Evolutionary conservation across 2,888 invertebrate genomes (phyloP).

Genomic region (Agrochola litura): DNA sequence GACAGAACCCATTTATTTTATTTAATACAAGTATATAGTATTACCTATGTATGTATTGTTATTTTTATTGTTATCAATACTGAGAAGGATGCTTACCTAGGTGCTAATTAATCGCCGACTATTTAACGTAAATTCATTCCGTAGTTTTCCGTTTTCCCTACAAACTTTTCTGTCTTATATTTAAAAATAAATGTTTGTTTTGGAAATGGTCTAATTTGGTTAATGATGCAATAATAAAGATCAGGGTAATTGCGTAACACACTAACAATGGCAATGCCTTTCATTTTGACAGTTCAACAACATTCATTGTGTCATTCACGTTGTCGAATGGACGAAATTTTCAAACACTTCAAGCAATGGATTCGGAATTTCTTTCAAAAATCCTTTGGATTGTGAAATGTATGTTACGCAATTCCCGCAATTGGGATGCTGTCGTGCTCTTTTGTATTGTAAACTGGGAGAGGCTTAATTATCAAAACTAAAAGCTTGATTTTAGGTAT

Average conservation of each 20-base stretch:
- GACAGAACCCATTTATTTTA: background rate
- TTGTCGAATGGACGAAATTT: too few species aligned
- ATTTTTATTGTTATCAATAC: background rate
- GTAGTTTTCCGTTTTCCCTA: background rate
- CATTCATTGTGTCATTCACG: background rate
- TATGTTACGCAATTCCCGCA: too few species aligned
- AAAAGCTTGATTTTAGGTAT: too few species aligned
- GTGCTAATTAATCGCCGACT: background rate
- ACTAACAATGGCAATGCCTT: background rate
- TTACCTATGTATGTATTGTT: background rate
- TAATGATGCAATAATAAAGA: background rate
- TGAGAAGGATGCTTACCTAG: background rate
- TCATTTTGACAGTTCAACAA: background rate
- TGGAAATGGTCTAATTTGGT: background rate
- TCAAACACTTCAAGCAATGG: background rate
- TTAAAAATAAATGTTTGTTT: background rate
- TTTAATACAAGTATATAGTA: background rate
- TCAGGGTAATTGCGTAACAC: too few species aligned
- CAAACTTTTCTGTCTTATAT: background rate
- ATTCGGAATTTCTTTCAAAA: background rate
- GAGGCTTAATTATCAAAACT: too few species aligned
- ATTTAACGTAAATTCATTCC: background rate
- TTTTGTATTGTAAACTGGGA: too few species aligned
- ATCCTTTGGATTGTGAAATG: too few species aligned
- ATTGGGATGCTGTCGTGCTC: too few species aligned